Evolutionary conservation across 64 coral and sea anemone genomes (phyloP), one percentile per base, ranked within the genome.

Genomic region (Catalaphyllia jardinei): DNA sequence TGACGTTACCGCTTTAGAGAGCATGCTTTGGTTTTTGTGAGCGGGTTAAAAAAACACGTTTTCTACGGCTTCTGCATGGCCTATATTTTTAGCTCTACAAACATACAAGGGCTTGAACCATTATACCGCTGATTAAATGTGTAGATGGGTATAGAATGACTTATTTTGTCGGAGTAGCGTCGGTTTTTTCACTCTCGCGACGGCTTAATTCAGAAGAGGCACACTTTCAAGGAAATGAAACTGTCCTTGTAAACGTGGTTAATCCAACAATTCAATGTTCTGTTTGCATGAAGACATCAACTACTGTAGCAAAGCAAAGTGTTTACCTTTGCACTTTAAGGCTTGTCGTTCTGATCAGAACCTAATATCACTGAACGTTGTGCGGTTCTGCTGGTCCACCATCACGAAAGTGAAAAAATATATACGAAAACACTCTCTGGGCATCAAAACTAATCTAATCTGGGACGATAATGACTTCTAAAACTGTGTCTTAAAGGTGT

Each of bases 301-400:
- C 18, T 49, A 46, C 42, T 46, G 42, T 46, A 24, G 74, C 74
- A 22, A 35, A 49, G 33, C 33, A 75, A 24, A 76, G 22, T 76
- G 39, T 76, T 76, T 76, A 76, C 74, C 74, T 76, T 76, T 76
- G 74, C 33, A 76, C 4, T 76, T 76, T 69, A 11, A 11, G 65
- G 65, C 10, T 10, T 69, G 9, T 69, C 22, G 54, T 57, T 7
- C 54, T 57, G 3, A 25, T 69, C 63, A 20, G 2, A 25, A 27
- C 65, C 11, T 22, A 69, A n/a, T 29, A 11, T 25, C 6, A 69
- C 10, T 69, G 20, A 11, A 24, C 25, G 65, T 4, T 11, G 65
- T 29, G 22, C 5, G 22, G 25, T 69, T 69, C 22, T 20, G 10
- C 10, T 22, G 8, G 20, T 69, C n/a, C 25, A 24, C 18, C 24